Percentiles rank a stretch among this genome's conserved stretches.
Evolutionary conservation across 2,888 invertebrate species (phyloP).

Genomic region (Anagyrus pseudococci): DNA sequence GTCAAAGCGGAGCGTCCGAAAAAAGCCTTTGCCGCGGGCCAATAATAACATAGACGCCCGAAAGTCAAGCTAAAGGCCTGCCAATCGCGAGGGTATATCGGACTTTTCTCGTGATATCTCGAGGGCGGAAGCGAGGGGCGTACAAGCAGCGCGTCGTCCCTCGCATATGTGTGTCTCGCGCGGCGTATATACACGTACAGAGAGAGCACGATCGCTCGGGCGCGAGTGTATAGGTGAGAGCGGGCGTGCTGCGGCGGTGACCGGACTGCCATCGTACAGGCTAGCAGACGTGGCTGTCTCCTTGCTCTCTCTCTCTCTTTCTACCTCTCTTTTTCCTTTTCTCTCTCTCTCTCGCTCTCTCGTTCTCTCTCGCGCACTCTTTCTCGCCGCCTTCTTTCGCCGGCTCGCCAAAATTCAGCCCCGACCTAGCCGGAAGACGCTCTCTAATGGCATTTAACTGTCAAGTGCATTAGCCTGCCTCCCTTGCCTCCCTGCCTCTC

Average conservation of each 20-base stretch:
- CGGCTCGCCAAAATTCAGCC: background rate
- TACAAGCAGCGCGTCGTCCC: conserved; percentile 28
- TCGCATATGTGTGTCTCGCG: conserved; percentile 9
- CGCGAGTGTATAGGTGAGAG: conserved; percentile 13
- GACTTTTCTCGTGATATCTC: too few relatives aligned
- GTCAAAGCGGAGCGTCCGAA: too few relatives aligned
- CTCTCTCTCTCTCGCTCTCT: conserved; percentile 22
- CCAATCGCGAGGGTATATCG: too few relatives aligned
- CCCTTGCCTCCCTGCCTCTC: background rate
- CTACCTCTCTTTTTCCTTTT: conserved; percentile 18
- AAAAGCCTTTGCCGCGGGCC: too few relatives aligned
- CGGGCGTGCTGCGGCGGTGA: conserved; percentile 19
- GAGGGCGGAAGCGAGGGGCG: conserved; percentile 50
- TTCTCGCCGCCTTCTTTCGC: background rate
- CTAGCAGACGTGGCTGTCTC: conserved; percentile 39
- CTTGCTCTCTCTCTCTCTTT: conserved; percentile 24
- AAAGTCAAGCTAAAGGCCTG: too few relatives aligned
- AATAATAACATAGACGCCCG: too few relatives aligned
- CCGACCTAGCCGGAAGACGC: conserved; percentile 1
- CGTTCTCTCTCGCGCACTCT: background rate
- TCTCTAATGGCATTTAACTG: conserved; percentile 25
- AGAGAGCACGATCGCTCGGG: background rate
- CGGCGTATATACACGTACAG: too few relatives aligned
- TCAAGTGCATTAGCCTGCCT: conserved; percentile 14
- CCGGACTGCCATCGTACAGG: conserved; percentile 15